Base-by-base conservation (phyloP, 2,888 invertebrate genomes). In the Sycophila texana region DNA sequence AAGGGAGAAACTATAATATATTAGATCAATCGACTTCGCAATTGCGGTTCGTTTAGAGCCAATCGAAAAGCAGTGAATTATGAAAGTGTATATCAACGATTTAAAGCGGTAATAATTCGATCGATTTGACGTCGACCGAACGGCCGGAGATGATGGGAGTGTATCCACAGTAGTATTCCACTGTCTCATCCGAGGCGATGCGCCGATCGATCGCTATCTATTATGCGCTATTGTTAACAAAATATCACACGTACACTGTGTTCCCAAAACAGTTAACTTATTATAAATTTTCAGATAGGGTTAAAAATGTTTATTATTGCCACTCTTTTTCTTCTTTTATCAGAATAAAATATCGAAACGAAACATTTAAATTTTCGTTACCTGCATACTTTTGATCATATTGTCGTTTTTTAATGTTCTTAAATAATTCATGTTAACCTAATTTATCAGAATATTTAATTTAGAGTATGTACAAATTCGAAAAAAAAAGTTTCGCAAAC, bases 41-140 rank as follows among this genome's bases (percentile, higher is more conserved):
- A 71, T 71, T 16, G 60, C 70, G 26, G 47, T 61, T 63, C 47
- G 55, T 47, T 76, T 63, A 22, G 26, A 58, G 49, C 0, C 55
- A 77, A 65, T 77, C n/a, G 49, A 74, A 74, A 74, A 60, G 30
- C 51, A 30, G 60, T 77, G 39, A 70, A 79, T 65, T 63, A 51
- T 12, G 13, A 61, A 57, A 68, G 70, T 68, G 53, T 26, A 60
- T 26, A 60, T 74, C 30, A 70, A 49, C 20, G 49, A 73, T 68
- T 13, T n/a, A 61, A 73, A 65, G 53, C 72, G 30, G 68, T 51
- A 79, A 75, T 79, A 75, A 61, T 79, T 75, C 67, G 75, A 79
- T 79, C 67, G 75, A 79, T 71, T 74, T 53, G 79, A 79, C 58
- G 71, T 74, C 70, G 79, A 71, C 74, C 65, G 26, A 77, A 22